These are phyloP conservation scores for Pseudoatta argentina DNA, from an alignment of 1,140 invertebrate species.

Conservation along the genomic window DNA sequence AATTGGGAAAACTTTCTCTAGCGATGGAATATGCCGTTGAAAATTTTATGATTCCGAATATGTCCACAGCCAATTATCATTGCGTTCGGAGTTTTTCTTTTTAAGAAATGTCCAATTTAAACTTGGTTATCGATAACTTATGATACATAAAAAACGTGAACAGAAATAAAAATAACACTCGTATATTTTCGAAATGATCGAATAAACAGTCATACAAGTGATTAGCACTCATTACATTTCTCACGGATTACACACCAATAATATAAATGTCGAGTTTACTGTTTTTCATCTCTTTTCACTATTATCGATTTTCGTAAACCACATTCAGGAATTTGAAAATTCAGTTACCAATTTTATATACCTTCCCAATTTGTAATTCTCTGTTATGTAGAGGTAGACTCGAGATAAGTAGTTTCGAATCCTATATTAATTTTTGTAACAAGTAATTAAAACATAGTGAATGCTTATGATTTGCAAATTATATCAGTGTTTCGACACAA, in stretches of 20 bases:
- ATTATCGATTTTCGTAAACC: neutral
- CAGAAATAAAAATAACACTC: neutral
- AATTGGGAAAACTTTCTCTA: neutral
- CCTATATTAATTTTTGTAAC: neutral
- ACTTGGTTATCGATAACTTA: neutral
- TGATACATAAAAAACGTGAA: neutral
- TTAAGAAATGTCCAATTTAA: conserved; percentile 18
- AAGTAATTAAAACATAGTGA: conserved; percentile 18
- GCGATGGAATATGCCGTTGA: neutral
- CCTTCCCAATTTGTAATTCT: neutral
- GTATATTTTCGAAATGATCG: neutral
- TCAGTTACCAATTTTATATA: neutral
- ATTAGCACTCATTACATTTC: neutral
- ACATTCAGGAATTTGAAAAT: conserved; percentile 3
- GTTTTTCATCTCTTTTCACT: neutral
- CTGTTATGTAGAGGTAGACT: conserved; percentile 33
- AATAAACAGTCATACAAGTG: neutral
- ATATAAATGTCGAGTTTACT: neutral
- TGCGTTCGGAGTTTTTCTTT: neutral
- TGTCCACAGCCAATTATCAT: conserved; percentile 5
- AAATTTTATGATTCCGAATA: conserved; percentile 10
- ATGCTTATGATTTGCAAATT: conserved; percentile 33
- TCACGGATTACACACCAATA: neutral
- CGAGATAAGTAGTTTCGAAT: conserved; percentile 26
- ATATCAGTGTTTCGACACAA: conserved; percentile 34